phyloP scores from a whole-genome alignment of 2,888 invertebrate species.

The Drosophila sordidapex region DNA sequence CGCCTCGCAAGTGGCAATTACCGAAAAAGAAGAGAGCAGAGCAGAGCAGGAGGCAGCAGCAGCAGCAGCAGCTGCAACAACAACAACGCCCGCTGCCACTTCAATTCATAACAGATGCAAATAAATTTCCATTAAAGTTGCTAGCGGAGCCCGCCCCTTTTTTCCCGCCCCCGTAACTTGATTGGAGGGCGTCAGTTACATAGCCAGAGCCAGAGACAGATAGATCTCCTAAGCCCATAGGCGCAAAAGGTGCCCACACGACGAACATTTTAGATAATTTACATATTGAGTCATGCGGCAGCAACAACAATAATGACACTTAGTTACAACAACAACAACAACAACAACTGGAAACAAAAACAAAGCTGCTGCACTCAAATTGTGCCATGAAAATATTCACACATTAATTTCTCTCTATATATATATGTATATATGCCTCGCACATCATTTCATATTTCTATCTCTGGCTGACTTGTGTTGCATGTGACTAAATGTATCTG shows the following conservation, averaged over 20 bases:
- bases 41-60: constrained; percentile 7
- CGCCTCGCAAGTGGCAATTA: constrained; percentile 47
- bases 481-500: constrained; percentile 28
- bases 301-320: constrained; percentile 18
- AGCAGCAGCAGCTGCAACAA: constrained; percentile 22
- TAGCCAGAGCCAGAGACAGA: neutral
- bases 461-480: neutral
- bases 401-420: constrained; percentile 64
- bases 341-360: constrained; percentile 21
- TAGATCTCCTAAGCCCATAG: constrained; percentile 11
- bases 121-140: constrained; percentile 76
- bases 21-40: constrained; percentile 22
- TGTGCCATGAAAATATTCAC: constrained; percentile 55
- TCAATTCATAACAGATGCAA: constrained; percentile 76
- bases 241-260: constrained; percentile 57
- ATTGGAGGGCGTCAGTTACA: constrained; percentile 12
- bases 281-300: constrained; percentile 61
- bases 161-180: constrained; percentile 3
- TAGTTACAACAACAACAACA: constrained; percentile 13
- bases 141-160: constrained; percentile 3
- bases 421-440: neutral
- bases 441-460: constrained; percentile 32
- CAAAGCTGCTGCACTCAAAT: constrained; percentile 29
- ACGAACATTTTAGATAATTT: constrained; percentile 65
- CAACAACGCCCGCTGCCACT: constrained; percentile 71